These are phyloP conservation scores for Volucella bombylans DNA, from an alignment of 2,888 invertebrate genomes.

Conservation along the genomic window DNA sequence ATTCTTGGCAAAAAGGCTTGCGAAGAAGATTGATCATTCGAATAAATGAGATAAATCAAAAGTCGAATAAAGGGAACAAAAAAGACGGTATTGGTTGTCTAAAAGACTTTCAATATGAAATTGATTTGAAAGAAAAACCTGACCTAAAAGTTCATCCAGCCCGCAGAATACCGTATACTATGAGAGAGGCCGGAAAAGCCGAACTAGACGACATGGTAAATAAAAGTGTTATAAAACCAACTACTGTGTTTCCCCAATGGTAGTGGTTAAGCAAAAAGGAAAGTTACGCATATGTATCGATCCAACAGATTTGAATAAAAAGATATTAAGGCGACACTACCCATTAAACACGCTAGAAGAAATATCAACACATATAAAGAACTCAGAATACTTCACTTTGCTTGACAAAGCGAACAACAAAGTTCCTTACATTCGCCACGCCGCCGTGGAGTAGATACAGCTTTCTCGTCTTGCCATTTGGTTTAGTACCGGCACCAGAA, in stretches of 20 bases:
- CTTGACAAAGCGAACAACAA: slow-evolving; percentile 22
- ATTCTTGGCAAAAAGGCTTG: slow-evolving; percentile 17
- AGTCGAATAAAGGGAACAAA: background rate
- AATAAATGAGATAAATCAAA: slow-evolving; percentile 12
- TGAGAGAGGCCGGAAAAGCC: slow-evolving; percentile 55
- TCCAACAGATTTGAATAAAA: slow-evolving; percentile 22
- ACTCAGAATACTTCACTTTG: slow-evolving; percentile 13
- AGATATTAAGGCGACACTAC: background rate
- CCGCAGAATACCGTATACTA: slow-evolving; percentile 56
- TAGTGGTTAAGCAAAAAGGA: too few species aligned
- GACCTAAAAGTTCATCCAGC: slow-evolving; percentile 39
- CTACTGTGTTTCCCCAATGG: too few species aligned
- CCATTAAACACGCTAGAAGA: slow-evolving; percentile 11
- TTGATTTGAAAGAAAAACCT: slow-evolving; percentile 24
- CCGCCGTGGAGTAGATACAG: too few species aligned
- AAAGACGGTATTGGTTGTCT: slow-evolving; percentile 28
- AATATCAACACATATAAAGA: background rate
- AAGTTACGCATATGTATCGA: slow-evolving; percentile 44
- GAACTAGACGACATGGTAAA: slow-evolving; percentile 63
- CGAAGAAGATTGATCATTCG: background rate
- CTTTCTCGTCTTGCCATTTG: too few species aligned
- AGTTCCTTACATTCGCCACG: slow-evolving; percentile 21
- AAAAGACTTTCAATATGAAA: slow-evolving; percentile 54
- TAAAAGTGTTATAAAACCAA: slow-evolving; percentile 43
- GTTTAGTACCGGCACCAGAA: slow-evolving; percentile 22